Percentiles rank a stretch among this genome's conserved stretches.
Conservation (phyloP, 2,888 invertebrate species). For the Teleiodes luculella region DNA sequence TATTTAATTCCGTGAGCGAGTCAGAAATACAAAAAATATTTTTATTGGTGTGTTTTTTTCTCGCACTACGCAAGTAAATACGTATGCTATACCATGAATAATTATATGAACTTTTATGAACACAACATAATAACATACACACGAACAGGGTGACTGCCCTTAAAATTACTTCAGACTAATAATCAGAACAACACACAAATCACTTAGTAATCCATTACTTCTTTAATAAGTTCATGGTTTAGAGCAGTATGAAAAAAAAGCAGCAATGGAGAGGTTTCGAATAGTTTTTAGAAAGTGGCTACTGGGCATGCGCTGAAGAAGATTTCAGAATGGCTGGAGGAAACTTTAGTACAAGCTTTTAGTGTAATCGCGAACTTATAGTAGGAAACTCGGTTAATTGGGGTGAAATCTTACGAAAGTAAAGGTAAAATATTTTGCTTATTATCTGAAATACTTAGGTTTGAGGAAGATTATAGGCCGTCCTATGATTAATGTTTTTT, state of each 20-base stretch:
- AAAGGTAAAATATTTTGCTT: background rate
- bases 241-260: no score
- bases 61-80: no score
- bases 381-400: background rate
- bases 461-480: no score
- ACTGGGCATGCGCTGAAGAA: conserved; percentile 39
- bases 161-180: conserved; percentile 19
- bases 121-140: no score
- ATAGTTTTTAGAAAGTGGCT: conserved; percentile 10
- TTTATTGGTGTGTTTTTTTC: no score
- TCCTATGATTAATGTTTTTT: no score
- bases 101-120: no score
- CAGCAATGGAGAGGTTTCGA: background rate
- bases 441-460: background rate
- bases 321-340: no score
- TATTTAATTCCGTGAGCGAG: no score
- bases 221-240: background rate
- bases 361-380: background rate
- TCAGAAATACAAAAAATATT: no score
- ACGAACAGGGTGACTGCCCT: conserved; percentile 26
- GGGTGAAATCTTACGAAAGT: background rate
- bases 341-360: background rate
- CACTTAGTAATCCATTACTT: background rate
- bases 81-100: no score
- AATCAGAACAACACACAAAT: background rate